phyloP scores from a whole-genome alignment of 1,140 invertebrate genomes.

The Dinothrombium tinctorium region DNA sequence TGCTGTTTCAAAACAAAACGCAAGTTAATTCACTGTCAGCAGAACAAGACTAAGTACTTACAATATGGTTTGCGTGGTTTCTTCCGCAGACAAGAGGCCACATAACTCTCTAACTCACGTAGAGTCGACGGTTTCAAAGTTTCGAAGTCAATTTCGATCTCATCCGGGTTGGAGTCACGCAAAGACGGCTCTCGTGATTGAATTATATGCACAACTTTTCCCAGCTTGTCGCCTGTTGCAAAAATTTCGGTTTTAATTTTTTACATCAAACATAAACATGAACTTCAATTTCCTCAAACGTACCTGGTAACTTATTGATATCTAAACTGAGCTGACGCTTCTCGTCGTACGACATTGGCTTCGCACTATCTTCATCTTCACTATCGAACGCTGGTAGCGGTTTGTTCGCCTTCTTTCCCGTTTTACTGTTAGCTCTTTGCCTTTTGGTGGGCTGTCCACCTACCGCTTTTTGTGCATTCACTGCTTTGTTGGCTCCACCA shows the following conservation, averaged over 20 bases:
- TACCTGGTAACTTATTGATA: constrained; percentile 95
- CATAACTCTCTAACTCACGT: constrained; percentile 88
- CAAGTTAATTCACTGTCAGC: background rate
- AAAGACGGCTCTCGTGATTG: constrained; percentile 88
- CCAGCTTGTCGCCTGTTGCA: constrained; percentile 75
- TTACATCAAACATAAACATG: constrained; percentile 5
- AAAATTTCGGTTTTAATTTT: too few relatives aligned
- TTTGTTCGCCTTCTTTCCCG: constrained; percentile 17
- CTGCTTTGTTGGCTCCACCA: constrained; percentile 7
- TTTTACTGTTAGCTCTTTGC: constrained; percentile 17
- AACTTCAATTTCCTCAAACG: constrained; percentile 14
- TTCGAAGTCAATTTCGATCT: constrained; percentile 99
- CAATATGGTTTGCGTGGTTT: constrained; percentile 42
- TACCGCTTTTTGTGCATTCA: constrained; percentile 15
- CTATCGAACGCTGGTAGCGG: constrained; percentile 41
- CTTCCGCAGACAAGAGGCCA: constrained; percentile 88
- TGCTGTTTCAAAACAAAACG: background rate
- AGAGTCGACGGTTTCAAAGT: constrained; percentile 93
- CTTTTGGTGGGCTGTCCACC: constrained; percentile 18
- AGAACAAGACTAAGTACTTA: constrained; percentile 31
- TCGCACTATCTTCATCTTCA: constrained; percentile 87
- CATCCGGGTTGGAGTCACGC: constrained; percentile 95
- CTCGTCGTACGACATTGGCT: constrained; percentile 99
- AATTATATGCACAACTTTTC: constrained; percentile 94
- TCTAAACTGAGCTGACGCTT: constrained; percentile 92